Conservation (phyloP, 2,797 vertebrate species). For the Gouania willdenowi region DNA sequence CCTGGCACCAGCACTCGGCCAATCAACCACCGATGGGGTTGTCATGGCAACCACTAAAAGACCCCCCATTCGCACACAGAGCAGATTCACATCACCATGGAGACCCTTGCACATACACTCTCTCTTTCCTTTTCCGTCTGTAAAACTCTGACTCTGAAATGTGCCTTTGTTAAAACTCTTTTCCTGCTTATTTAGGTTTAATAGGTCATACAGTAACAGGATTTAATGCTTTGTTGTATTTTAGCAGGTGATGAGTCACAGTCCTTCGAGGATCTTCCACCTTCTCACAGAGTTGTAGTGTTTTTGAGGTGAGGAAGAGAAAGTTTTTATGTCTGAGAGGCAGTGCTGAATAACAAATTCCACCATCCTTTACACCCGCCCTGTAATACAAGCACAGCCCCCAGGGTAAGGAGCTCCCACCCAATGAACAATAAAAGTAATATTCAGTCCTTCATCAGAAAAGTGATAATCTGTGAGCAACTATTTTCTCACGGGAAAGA, state of each 20-base stretch:
- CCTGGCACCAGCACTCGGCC: constrained; percentile 61
- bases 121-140: constrained; percentile 25
- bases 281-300: constrained; percentile 17
- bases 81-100: constrained; percentile 74
- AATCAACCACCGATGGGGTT: constrained; percentile 54
- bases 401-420: constrained; percentile 36
- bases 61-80: constrained; percentile 71
- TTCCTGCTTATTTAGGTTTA: too few species aligned
- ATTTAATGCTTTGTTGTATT: too few species aligned
- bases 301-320: constrained; percentile 11
- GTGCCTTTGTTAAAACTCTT: too few species aligned
- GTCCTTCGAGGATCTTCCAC: not conserved
- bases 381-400: constrained; percentile 29
- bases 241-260: not conserved
- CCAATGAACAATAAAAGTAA: constrained; percentile 18
- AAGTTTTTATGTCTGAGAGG: constrained; percentile 36
- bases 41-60: constrained; percentile 67
- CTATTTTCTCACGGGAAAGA: not conserved
- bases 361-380: constrained; percentile 19
- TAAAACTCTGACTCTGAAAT: too few species aligned
- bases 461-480: not conserved
- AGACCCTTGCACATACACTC: constrained; percentile 44
- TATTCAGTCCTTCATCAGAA: too few species aligned
- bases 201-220: too few species aligned
- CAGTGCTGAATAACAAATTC: constrained; percentile 60